Evolutionary conservation across 92 coral and sea anemone genomes (phyloP), one percentile per base, ranked within the genome.

Genomic region (Blastomussa wellsi): DNA sequence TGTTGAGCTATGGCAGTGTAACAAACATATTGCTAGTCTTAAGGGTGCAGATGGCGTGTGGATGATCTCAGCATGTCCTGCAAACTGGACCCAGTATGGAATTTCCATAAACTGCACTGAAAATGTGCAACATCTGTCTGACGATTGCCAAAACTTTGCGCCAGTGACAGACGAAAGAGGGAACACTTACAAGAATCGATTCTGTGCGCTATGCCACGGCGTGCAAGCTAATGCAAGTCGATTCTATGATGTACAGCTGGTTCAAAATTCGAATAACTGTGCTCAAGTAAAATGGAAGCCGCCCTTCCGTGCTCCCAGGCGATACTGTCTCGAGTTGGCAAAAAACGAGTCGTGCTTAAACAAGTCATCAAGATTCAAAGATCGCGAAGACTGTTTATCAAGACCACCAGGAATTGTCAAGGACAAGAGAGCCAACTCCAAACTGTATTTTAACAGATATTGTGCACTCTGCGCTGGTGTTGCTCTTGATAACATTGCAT

Each of bases 51-150:
- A 73, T 28, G 82, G 86, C 28, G 73, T 87, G 16, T 73, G 90
- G 86, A 80, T 80, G 90, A 84, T 87, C 31, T 72, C 90, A 7
- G 67, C 64, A n/a, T 87, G 90, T 81, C 77, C 76, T 31, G 79
- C 52, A 74, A 64, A 65, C 42, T 87, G 90, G 90, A 78, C 90
- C 24, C 14, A 47, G 71, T 86, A 81, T 38, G 62, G 26, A 17
- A 38, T 71, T 36, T 55, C 86, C 72, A 62, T 32, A 26, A 80
- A 87, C 67, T 87, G 90, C 44, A 65, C 70, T 11, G 35, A 37
- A 29, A n/a, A 65, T 65, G 4, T 29, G 17, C 70, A 2, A 65
- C 35, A 65, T 11, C 31, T n/a, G 35, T 72, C 90, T 8, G 19
- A 70, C n/a, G 74, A 48, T 29, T 79, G 59, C 37, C 81, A 60